Evolutionary conservation across 2,888 invertebrate genomes (phyloP), one percentile per base, ranked within the genome.

Genomic region (Lycocerus yunnanus): DNA sequence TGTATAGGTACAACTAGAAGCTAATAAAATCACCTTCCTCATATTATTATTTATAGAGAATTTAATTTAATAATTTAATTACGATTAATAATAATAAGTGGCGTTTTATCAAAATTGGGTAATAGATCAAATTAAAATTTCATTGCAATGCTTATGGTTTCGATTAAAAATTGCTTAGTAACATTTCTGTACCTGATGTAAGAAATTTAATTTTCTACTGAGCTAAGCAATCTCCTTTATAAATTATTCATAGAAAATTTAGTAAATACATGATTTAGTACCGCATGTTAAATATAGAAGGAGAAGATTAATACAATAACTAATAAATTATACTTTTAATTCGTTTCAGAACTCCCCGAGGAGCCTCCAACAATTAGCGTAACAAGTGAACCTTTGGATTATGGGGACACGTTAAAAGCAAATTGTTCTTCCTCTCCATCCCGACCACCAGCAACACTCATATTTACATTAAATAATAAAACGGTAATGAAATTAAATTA

Each of bases 351-450:
- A 78, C 86, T 93, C 77, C 95, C 95, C n/a, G 89, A 90, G 69
- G 87, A 88, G 73, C 90, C 91, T 20, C 95, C 95, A 16, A 88
- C 89, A 78, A 89, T 95, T 81, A 90, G 90, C 81, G 91, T 94
- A 15, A 93, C 93, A 80, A 91, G 92, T 77, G 91, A 92, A 72
- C 92, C 92, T 69, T 93, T 95, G 85, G 92, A 93, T 84, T 91
- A 93, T 0, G 94, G 94, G 1, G 95, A 95, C 85, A 88, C 89
- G 58, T 88, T 95, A 76, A 88, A 89, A 74, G 95, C 94, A 68
- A 95, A 95, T 88, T 95, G 95, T 87, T 92, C 93, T 13, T 92
- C 94, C 4, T 90, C 92, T 6, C 93, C 93, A 5, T 93, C 94
- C 13, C 90, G 90, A 80, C 95, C 95, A 9, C 90, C 92, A 59